These are phyloP conservation scores for Melanophora roralis DNA, from an alignment of 2,888 invertebrate species.

Conservation along the genomic window DNA sequence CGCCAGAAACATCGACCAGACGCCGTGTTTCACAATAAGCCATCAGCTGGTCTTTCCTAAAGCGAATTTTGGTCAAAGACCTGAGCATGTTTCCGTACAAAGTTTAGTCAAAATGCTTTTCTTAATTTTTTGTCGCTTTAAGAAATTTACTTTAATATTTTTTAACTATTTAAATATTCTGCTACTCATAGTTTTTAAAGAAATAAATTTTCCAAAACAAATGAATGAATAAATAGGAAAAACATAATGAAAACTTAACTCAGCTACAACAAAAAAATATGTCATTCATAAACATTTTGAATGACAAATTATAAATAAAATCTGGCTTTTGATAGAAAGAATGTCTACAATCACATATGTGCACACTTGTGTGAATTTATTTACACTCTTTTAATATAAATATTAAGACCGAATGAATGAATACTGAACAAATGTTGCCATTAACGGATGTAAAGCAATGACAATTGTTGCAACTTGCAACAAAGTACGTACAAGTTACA, in stretches of 20 bases:
- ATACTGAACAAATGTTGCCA: constrained; percentile 54
- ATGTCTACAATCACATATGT: neutral
- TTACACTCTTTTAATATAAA: constrained; percentile 39
- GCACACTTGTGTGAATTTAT: neutral
- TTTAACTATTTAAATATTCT: neutral
- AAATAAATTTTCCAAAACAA: neutral
- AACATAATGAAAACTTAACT: constrained; percentile 25
- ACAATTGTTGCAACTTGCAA: constrained; percentile 46
- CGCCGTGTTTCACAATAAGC: too few species aligned
- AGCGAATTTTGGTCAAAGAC: too few species aligned
- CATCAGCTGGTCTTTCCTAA: too few species aligned
- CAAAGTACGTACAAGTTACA: constrained; percentile 2
- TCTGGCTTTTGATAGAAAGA: constrained; percentile 21
- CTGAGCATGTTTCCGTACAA: too few species aligned
- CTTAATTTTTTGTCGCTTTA: too few species aligned
- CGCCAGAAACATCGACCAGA: too few species aligned
- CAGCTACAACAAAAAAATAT: constrained; percentile 39
- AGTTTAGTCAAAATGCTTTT: too few species aligned
- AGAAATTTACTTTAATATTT: neutral
- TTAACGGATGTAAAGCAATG: constrained; percentile 57
- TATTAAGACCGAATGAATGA: constrained; percentile 54
- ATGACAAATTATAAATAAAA: constrained; percentile 35
- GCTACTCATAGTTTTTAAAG: neutral
- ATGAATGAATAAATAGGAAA: constrained; percentile 3
- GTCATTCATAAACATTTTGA: constrained; percentile 46